Percentiles rank a stretch among this genome's conserved stretches.
Evolutionary conservation across 2,113 vertebrate genomes (phyloP).

Genomic region (Leuciscus idus): DNA sequence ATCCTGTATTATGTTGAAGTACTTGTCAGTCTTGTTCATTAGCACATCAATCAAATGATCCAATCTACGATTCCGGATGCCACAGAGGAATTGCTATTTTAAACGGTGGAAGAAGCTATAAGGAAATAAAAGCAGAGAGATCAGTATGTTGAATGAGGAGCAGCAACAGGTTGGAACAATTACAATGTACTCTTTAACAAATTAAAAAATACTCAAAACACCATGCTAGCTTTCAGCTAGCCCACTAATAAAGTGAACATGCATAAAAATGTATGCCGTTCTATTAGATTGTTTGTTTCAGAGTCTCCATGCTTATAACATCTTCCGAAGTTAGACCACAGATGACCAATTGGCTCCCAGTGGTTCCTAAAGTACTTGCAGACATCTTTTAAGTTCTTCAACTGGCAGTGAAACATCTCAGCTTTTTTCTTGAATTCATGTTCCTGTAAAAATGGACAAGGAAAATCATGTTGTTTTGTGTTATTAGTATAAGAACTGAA

Average conservation of each 20-base stretch:
- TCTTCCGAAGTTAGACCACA: slow-evolving; percentile 1
- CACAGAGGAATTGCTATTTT: slow-evolving; percentile 15
- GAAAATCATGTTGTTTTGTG: background rate
- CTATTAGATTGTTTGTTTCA: slow-evolving; percentile 1
- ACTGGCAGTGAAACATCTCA: too few relatives aligned
- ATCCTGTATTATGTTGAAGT: slow-evolving; percentile 4
- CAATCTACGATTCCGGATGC: slow-evolving; percentile 19
- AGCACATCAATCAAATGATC: slow-evolving; percentile 9
- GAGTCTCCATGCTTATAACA: slow-evolving; percentile 6
- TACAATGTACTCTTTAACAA: too few relatives aligned
- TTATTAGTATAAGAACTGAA: too few relatives aligned
- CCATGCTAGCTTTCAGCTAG: background rate
- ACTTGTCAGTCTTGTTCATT: slow-evolving; percentile 1
- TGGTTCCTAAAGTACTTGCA: slow-evolving; percentile 10
- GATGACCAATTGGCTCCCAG: slow-evolving; percentile 10
- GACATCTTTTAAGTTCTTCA: background rate
- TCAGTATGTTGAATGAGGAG: background rate
- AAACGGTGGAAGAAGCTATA: slow-evolving; percentile 16
- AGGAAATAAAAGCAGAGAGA: background rate
- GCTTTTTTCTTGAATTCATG: background rate
- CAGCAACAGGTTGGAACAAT: too few relatives aligned
- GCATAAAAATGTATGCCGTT: background rate
- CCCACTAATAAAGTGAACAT: background rate
- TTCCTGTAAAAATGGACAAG: background rate
- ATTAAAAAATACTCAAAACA: background rate